Evolutionary conservation across 2,888 invertebrate species (phyloP), one percentile per base, ranked within the genome.

Genomic region (Eilema sororculum): DNA sequence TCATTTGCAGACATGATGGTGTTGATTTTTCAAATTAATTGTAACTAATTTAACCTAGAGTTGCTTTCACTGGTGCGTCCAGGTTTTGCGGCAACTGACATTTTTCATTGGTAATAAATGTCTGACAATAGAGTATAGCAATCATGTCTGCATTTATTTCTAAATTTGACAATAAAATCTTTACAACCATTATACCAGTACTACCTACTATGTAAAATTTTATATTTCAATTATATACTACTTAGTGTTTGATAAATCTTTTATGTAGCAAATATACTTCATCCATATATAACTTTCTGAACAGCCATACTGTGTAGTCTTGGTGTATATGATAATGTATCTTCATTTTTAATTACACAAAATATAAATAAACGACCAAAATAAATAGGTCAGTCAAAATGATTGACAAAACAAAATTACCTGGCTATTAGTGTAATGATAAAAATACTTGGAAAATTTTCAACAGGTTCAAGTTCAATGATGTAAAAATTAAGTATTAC

Each of bases 101-200:
- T 2, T 13, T 2, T 57, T 10, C 4, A 12, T 37, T 24, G 12
- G 20, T 12, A 20, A 24, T 22, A 57, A 12, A 57, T 22, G 12
- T 24, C 57, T 57, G 3, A 12, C 12, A n/a, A 24, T 24, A 12
- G 12, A 37, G 33, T 37, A 10, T 37, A 5, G 12, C 12, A 37
- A 64, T 81, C 81, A 76, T 74, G 79, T 72, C 77, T 78, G 72
- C 68, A 60, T 71, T 65, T 69, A 61, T 68, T 72, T 72, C 59
- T 30, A 65, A 76, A 79, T 79, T 79, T 12, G 79, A 81, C 77
- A 79, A 79, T 78, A 79, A 79, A 69, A 73, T 61, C 69, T 76
- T 63, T 71, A 68, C 65, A 71, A 66, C 65, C 61, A 70, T 68
- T 74, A 56, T 73, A 72, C 52, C 66, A n/a, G 70, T 72, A n/a